phyloP scores from a whole-genome alignment of 35 echinoderm and acorn worm genomes.

The Lytechinus pictus region DNA sequence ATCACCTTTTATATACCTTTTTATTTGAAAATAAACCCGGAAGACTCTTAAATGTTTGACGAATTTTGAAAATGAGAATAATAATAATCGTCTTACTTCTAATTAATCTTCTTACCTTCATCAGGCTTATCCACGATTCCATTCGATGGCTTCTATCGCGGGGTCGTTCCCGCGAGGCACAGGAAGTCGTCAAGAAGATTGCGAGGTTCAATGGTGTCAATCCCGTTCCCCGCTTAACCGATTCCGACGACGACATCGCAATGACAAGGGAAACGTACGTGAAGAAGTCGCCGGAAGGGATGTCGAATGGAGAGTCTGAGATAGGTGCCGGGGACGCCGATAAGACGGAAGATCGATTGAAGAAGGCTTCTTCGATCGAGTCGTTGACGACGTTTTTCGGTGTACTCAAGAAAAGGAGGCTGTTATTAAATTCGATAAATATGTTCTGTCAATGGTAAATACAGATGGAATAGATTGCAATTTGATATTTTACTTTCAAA shows the following conservation, averaged over 20 bases:
- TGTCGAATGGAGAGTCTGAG: background rate
- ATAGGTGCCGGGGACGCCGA: background rate
- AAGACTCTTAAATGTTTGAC: no score
- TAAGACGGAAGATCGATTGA: background rate
- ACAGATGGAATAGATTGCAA: background rate
- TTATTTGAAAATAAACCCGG: no score
- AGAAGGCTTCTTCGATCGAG: background rate
- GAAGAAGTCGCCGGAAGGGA: background rate
- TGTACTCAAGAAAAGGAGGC: constrained; percentile 53
- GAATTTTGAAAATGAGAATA: no score
- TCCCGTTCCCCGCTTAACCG: background rate
- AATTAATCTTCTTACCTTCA: background rate
- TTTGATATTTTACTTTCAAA: no score
- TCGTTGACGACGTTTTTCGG: background rate
- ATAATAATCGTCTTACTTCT: no score
- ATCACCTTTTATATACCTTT: no score
- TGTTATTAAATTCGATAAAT: constrained; percentile 61
- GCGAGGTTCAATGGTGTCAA: constrained; percentile 63
- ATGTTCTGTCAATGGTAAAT: constrained; percentile 80
- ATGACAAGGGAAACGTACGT: background rate
- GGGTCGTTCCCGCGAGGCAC: constrained; percentile 37
- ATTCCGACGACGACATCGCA: background rate
- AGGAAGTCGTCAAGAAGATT: constrained; percentile 69
- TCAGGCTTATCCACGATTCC: constrained; percentile 70
- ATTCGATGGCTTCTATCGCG: constrained; percentile 76